Percentiles rank a stretch among this genome's conserved stretches.
Conservation (phyloP, 2,888 invertebrate genomes). For the Brachyopa scutellaris region DNA sequence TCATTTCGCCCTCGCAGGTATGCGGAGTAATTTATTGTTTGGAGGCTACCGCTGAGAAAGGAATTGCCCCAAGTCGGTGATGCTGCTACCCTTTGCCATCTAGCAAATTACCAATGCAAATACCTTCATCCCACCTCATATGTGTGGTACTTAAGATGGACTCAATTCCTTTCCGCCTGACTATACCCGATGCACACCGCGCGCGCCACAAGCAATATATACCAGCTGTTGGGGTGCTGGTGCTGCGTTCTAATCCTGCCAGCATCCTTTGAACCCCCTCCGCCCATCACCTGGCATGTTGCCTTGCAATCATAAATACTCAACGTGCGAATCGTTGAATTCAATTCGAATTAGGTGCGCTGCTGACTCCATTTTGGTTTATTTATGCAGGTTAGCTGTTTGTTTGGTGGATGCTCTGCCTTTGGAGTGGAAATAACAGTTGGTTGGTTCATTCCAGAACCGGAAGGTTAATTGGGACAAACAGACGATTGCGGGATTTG, state of each 20-base stretch:
- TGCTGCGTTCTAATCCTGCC: neutral
- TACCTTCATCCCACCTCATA: conserved; percentile 1
- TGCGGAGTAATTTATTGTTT: conserved; percentile 12
- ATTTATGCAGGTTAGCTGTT: no score
- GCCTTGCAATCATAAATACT: no score
- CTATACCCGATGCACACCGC: neutral
- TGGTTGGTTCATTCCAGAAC: no score
- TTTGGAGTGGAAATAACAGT: no score
- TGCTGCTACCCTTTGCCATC: conserved; percentile 11
- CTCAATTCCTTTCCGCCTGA: neutral
- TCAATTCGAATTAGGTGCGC: no score
- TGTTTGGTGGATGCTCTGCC: no score
- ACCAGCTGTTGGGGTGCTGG: neutral
- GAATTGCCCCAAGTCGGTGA: conserved; percentile 3
- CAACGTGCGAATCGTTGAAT: no score
- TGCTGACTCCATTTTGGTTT: no score
- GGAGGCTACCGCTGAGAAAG: neutral
- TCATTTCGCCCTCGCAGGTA: neutral
- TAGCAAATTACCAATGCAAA: conserved; percentile 41
- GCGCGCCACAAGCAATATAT: neutral
- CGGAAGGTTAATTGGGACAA: no score
- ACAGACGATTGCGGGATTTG: no score
- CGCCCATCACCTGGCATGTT: neutral
- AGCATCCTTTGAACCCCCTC: no score
- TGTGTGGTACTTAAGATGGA: conserved; percentile 20